Evolutionary conservation across 2,113 vertebrate species (phyloP), one percentile per base, ranked within the genome.

Genomic region (Dicentrarchus labrax): DNA sequence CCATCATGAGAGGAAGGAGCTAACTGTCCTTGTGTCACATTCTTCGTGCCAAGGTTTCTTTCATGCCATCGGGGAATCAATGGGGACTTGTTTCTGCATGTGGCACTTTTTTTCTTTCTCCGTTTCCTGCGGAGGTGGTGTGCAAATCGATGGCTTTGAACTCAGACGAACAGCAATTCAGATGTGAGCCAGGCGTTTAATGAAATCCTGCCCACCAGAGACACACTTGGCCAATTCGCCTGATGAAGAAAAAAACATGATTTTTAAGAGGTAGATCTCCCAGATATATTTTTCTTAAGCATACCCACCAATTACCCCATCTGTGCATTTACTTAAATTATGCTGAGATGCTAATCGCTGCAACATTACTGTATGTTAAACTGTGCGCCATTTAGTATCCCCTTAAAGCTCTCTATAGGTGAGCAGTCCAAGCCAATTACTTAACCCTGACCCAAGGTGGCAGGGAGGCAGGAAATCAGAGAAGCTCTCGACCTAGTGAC

Each of bases 61-160:
- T 90, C 61, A 76, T 82, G 66, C 71, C 72, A 76, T 71, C 19
- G 15, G n/a, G 48, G 81, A 89, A 88, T 90, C 85, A 87, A 80
- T 80, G 68, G 57, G 65, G 67, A 84, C 83, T 89, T 79, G 86
- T 76, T 90, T 86, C 76, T 78, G 85, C 76, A 76, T 76, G 83
- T 88, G 83, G 69, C 70, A 78, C 64, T 73, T 91, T 82, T 85
- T 78, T 71, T 47, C 62, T 69, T 72, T 72, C 74, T 84, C 50
- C 53, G 4, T 88, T 75, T 87, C 87, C 71, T 78, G 78, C 47
- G 77, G 85, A 88, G 89, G 78, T 66, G 68, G 80, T 87, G 89
- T 93, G 90, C 74, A 91, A 92, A 92, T 91, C 78, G 45, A 85
- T 92, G 80, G 50, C 87, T 90, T 86, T 93, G 80, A 87, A 78